Percentiles rank a stretch among this genome's conserved stretches.
Evolutionary conservation across 2,888 invertebrate genomes (phyloP).

Genomic region (Caenorhabditis sp.): DNA sequence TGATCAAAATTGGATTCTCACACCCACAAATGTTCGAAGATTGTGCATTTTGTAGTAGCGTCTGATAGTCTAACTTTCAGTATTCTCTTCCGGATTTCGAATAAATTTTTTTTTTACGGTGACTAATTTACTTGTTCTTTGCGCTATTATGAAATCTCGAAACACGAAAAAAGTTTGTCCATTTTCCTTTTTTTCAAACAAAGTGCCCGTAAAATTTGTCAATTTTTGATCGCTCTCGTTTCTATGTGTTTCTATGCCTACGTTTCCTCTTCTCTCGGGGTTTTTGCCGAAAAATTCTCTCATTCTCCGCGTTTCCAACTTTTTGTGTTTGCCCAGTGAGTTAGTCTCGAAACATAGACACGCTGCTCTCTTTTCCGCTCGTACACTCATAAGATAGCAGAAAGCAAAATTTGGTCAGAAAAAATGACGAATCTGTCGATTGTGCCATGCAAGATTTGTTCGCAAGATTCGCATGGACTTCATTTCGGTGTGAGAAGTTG

Average conservation of each 20-base stretch:
- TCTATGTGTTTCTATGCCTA: conserved; percentile 1
- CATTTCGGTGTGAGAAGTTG: conserved; percentile 62
- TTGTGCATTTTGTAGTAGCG: not conserved
- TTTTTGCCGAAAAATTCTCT: not conserved
- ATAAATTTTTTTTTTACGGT: not conserved
- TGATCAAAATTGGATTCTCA: conserved; percentile 6
- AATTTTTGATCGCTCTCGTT: conserved; percentile 1
- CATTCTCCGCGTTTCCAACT: not conserved
- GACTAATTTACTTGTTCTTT: no score
- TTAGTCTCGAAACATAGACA: conserved; percentile 1
- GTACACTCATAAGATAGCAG: not conserved
- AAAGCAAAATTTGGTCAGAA: not conserved
- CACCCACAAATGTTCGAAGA: conserved; percentile 25
- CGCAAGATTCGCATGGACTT: conserved; percentile 48
- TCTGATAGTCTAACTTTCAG: not conserved
- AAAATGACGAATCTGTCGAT: not conserved
- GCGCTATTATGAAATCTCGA: not conserved
- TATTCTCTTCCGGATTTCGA: no score
- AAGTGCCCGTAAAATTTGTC: not conserved
- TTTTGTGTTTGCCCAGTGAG: not conserved
- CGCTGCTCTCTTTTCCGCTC: no score
- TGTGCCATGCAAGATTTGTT: conserved; percentile 15
- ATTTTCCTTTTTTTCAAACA: not conserved
- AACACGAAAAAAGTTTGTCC: not conserved
- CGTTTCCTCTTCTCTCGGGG: not conserved